A percentile compares a stretch with the other conserved stretches of the same genome.
Conservation (phyloP, 2,113 vertebrate species). For the Epinephelus cyanopodus region DNA sequence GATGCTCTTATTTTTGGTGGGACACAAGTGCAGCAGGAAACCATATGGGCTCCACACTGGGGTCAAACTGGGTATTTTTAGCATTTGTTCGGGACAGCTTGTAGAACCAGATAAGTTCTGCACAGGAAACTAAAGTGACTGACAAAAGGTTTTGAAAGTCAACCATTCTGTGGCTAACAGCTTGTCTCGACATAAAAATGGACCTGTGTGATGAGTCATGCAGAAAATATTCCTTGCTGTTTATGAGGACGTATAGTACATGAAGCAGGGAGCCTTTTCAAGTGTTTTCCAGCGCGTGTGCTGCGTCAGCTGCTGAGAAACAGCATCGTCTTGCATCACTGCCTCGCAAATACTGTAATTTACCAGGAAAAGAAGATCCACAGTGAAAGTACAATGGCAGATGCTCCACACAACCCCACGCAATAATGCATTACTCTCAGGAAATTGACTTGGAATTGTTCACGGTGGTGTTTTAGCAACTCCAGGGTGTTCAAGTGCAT, state of each 20-base stretch:
- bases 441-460: conserved; percentile 63
- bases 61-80: conserved; percentile 40
- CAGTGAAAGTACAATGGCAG: conserved; percentile 28
- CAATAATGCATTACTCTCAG: conserved; percentile 38
- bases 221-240: neutral
- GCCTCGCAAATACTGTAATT: conserved; percentile 27
- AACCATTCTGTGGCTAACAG: neutral
- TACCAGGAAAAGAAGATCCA: conserved; percentile 9
- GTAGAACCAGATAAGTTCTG: conserved; percentile 27
- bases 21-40: conserved; percentile 33
- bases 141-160: neutral
- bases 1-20: conserved; percentile 36
- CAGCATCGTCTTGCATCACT: conserved; percentile 8
- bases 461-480: conserved; percentile 37
- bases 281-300: neutral
- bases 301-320: conserved; percentile 36
- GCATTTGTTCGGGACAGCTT: conserved; percentile 41
- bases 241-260: conserved; percentile 4
- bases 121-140: neutral
- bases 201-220: conserved; percentile 2
- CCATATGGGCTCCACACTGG: conserved; percentile 27
- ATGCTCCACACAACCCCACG: conserved; percentile 41
- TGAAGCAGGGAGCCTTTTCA: neutral
- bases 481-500: neutral
- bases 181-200: neutral